Base-by-base conservation (phyloP, 2,797 vertebrate genomes). In the Tolypeutes matacus region DNA sequence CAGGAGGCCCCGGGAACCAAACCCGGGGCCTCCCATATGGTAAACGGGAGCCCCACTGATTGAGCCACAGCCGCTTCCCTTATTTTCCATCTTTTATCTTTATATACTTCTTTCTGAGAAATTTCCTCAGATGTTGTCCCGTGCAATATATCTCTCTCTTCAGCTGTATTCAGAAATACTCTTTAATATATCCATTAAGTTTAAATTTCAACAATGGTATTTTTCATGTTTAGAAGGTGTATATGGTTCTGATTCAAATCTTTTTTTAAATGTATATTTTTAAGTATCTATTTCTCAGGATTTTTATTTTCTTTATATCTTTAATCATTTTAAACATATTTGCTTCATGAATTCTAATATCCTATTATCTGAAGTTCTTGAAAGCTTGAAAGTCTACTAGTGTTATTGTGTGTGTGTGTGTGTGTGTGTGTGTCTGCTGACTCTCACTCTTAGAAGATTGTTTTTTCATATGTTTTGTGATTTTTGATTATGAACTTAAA, bases 201-300 rank as follows among this genome's bases (percentile, higher is more conserved):
- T 20, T 88, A 83, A 64, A 72, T 77, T 72, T 87, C 46, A 83
- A 3, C 20, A 12, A 53, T 73, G n/a, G 18, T 64, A 80, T 36
- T 85, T 86, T 93, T 81, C 39, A 69, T 49, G 34, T 81, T 34
- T 39, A 70, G 31, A 80, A 72, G 42, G 60, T 89, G 51, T 76
- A 1, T 78, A 73, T 80, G 49, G 23, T 75, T 75, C 49, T 78
- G 17, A 89, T 75, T 76, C 72, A 92, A 84, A 78, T 53, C n/a
- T n/a, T 82, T 15, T 53, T 75, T 4, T 62, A 60, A 87, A 73
- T 42, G 11, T 15, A 86, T n/a, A 46, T 17, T 76, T 64, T 46
- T 60, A 20, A 67, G 36, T 84, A 93, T 75, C 14, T 70, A 34
- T 78, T 70, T 91, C 46, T 56, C 5, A 7, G 36, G 36, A 53